Evolutionary conservation across 2,797 vertebrate genomes (phyloP).

Genomic region (Jordanella pulchra): DNA sequence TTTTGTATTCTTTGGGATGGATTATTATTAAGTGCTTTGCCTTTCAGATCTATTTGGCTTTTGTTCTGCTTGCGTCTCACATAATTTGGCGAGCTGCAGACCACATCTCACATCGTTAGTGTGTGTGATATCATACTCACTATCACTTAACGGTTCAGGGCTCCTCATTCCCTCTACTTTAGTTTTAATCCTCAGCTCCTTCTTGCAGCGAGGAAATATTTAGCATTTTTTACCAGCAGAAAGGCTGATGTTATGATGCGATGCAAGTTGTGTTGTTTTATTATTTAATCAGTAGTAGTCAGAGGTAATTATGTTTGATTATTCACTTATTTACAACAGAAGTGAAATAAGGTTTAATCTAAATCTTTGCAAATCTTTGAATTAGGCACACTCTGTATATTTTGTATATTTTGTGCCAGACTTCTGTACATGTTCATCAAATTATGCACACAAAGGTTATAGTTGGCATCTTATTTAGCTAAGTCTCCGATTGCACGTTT

Average conservation of each 20-base stretch:
- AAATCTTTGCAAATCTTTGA: slow-evolving; percentile 1
- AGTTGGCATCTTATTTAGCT: slow-evolving; percentile 35
- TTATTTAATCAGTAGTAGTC: slow-evolving; percentile 8
- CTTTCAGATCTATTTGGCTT: slow-evolving; percentile 50
- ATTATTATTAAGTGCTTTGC: slow-evolving; percentile 60
- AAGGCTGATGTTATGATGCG: slow-evolving; percentile 8
- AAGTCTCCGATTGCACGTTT: slow-evolving; percentile 37
- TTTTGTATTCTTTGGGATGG: slow-evolving; percentile 26
- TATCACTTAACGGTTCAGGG: slow-evolving; percentile 41
- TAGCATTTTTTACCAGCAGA: neutral
- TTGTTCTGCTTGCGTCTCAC: slow-evolving; percentile 55
- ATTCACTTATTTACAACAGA: slow-evolving; percentile 16
- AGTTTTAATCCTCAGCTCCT: slow-evolving; percentile 19
- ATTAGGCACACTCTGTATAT: slow-evolving; percentile 12
- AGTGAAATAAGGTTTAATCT: slow-evolving; percentile 3
- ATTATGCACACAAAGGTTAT: slow-evolving; percentile 4
- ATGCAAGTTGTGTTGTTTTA: slow-evolving; percentile 1
- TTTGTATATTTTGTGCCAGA: slow-evolving; percentile 24
- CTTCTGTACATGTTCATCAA: slow-evolving; percentile 14
- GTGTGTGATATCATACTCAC: slow-evolving; percentile 42
- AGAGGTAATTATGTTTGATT: slow-evolving; percentile 8
- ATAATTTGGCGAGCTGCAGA: slow-evolving; percentile 60
- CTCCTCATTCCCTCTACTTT: slow-evolving; percentile 30
- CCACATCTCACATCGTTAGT: slow-evolving; percentile 71
- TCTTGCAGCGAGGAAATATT: slow-evolving; percentile 10